phyloP scores from a whole-genome alignment of 2,888 invertebrate species.

The Epicampocera succincta region DNA sequence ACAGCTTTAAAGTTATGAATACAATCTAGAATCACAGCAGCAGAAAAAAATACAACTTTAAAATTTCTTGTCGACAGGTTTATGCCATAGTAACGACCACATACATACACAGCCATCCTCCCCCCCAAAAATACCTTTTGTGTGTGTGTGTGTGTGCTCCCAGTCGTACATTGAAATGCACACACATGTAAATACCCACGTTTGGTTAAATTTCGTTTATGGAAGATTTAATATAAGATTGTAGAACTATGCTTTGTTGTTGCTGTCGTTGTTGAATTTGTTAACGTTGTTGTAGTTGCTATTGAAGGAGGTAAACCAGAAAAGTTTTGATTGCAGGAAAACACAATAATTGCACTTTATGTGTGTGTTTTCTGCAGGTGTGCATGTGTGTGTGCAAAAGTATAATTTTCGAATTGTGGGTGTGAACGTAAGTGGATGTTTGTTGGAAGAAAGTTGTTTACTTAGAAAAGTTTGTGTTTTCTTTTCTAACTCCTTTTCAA shows the following conservation, averaged over 20 bases:
- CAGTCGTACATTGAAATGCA: neutral
- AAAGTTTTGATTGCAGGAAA: slow-evolving; percentile 59
- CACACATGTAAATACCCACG: neutral
- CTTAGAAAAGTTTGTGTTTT: slow-evolving; percentile 21
- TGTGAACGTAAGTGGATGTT: neutral
- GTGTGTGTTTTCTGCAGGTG: neutral
- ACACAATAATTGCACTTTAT: slow-evolving; percentile 58
- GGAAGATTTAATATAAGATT: slow-evolving; percentile 26
- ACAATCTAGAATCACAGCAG: slow-evolving; percentile 26
- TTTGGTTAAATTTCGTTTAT: slow-evolving; percentile 30
- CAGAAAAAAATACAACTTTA: slow-evolving; percentile 19
- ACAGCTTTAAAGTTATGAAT: slow-evolving; percentile 42
- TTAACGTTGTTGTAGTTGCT: slow-evolving; percentile 3
- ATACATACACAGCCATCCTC: slow-evolving; percentile 1
- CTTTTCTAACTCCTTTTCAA: neutral
- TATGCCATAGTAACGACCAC: neutral
- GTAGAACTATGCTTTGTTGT: neutral
- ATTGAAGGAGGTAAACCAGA: slow-evolving; percentile 39
- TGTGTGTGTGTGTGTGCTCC: neutral
- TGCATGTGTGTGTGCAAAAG: neutral
- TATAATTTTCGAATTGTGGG: neutral
- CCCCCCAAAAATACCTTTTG: slow-evolving; percentile 1
- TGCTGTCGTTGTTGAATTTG: slow-evolving; percentile 14
- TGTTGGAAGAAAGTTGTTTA: slow-evolving; percentile 27
- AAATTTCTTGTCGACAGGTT: slow-evolving; percentile 33